Conservation (phyloP, 2,113 vertebrate genomes). For the Xiphias gladius region DNA sequence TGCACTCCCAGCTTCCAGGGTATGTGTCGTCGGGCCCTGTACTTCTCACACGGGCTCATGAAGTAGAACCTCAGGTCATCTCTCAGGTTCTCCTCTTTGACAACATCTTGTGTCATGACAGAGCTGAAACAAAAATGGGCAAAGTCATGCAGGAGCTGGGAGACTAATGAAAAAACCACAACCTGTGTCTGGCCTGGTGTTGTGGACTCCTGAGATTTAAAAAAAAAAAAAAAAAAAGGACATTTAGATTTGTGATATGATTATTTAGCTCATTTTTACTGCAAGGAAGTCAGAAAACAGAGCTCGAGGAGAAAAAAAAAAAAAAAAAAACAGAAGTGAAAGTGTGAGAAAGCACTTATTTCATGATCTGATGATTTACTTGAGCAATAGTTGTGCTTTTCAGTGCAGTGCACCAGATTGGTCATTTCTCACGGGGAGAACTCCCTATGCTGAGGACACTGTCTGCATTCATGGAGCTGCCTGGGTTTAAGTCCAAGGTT, state of each 20-base stretch:
- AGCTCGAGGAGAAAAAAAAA: not conserved
- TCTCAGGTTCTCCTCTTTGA: constrained; percentile 86
- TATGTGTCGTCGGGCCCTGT: constrained; percentile 89
- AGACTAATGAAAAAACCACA: not conserved
- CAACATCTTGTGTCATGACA: constrained; percentile 80
- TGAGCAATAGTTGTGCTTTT: constrained; percentile 3
- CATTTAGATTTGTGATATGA: not conserved
- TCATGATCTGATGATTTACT: not conserved
- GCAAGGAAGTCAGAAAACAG: not conserved
- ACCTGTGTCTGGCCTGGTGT: not conserved
- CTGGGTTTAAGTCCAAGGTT: constrained; percentile 76
- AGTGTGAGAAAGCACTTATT: constrained; percentile 3
- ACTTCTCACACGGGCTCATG: constrained; percentile 99
- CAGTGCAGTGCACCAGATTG: not conserved
- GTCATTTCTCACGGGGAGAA: constrained; percentile 34
- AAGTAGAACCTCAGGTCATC: constrained; percentile 96
- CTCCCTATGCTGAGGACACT: constrained; percentile 46
- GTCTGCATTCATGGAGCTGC: constrained; percentile 55
- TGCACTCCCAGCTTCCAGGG: constrained; percentile 97
- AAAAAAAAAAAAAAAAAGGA: too few relatives aligned
- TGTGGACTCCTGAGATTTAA: not conserved
- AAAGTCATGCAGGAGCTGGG: not conserved
- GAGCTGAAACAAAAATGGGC: constrained; percentile 73
- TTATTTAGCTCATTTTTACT: not conserved
- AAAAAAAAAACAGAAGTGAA: constrained; percentile 62